Percentiles rank a stretch among this genome's conserved stretches.
Conservation (phyloP, 2,888 invertebrate species). For the Dicycla oo region DNA sequence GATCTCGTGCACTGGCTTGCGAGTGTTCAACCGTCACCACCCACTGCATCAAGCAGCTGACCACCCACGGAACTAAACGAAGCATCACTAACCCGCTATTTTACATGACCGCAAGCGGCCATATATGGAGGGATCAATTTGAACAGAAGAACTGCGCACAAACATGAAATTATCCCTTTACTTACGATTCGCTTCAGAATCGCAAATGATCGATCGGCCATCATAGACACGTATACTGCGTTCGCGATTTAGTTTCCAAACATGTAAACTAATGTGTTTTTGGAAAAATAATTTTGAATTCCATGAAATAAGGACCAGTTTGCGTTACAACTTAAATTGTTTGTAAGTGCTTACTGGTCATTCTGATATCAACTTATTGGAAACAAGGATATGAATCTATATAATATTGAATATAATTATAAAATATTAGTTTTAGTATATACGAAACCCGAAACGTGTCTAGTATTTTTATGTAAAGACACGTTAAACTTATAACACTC, state of each 20-base stretch:
- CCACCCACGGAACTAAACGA: slow-evolving; percentile 15
- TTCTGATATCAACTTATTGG: background rate
- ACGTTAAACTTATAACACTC: no score
- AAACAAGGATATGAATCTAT: background rate
- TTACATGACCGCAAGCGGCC: background rate
- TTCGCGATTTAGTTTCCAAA: background rate
- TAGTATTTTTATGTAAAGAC: no score
- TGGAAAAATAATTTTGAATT: background rate
- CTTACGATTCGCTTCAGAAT: background rate
- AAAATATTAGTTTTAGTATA: no score
- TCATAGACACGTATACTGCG: background rate
- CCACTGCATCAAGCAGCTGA: slow-evolving; percentile 15
- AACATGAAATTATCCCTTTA: background rate
- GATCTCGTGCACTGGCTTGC: slow-evolving; percentile 85
- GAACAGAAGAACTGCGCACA: background rate
- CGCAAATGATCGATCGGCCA: background rate
- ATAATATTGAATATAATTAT: no score
- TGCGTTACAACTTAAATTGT: no score
- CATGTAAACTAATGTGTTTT: background rate
- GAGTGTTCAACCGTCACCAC: slow-evolving; percentile 71
- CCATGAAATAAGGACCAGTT: background rate
- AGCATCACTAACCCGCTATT: background rate
- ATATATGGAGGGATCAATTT: background rate
- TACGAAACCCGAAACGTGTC: no score
- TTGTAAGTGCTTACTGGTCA: no score